Conservation (phyloP, 2,113 vertebrate genomes). For the Echinops telfairi region DNA sequence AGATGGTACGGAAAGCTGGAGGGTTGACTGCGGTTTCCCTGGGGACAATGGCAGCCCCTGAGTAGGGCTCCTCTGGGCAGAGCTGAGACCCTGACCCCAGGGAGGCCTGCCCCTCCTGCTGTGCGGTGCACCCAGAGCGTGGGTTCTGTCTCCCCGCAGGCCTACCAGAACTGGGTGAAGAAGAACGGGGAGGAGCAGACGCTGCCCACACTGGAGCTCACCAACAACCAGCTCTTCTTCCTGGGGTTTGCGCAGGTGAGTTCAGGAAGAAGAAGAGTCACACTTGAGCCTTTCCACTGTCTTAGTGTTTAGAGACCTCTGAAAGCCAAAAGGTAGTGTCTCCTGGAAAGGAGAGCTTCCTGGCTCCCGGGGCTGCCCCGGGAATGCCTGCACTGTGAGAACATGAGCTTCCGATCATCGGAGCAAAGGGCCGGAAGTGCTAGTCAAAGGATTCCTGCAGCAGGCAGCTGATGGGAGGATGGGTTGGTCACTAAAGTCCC, state of each 20-base stretch:
- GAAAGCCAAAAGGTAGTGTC: neutral
- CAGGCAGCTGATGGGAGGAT: neutral
- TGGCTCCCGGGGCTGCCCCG: accelerated
- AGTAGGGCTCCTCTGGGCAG: neutral
- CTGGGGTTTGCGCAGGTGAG: constrained; percentile 97
- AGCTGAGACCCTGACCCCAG: neutral
- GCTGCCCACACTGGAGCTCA: constrained; percentile 93
- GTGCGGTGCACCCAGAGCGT: neutral
- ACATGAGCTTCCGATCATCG: neutral
- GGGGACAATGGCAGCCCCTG: neutral
- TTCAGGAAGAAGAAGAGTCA: neutral
- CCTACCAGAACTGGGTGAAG: constrained; percentile 95
- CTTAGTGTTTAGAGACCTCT: neutral
- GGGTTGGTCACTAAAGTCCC: neutral
- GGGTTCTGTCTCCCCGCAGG: constrained; percentile 84
- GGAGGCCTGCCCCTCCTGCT: neutral
- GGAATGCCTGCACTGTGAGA: too few species aligned
- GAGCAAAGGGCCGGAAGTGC: neutral
- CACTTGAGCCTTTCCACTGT: neutral
- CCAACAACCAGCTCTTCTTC: constrained; percentile 97
- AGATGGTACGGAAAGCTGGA: accelerated
- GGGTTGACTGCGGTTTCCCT: accelerated
- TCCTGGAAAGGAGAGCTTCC: neutral
- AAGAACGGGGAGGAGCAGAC: constrained; percentile 93
- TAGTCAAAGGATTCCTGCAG: too few species aligned